Percentiles rank a stretch among this genome's conserved stretches.
Conservation (phyloP, 2,888 invertebrate genomes). For the Lasius platythorax region DNA sequence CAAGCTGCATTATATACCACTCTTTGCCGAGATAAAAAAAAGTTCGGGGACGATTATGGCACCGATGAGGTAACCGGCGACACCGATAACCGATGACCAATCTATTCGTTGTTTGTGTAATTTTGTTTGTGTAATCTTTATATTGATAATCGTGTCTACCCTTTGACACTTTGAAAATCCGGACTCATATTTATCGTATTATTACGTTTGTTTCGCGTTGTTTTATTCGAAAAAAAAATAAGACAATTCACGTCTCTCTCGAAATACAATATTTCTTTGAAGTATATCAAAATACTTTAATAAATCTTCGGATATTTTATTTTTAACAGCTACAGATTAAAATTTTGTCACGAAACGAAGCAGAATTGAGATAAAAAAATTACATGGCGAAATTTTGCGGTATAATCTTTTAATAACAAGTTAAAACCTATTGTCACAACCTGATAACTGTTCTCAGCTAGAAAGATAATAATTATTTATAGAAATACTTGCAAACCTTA, state of each 20-base stretch:
- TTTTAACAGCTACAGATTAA: background rate
- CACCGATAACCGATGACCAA: conserved; percentile 28
- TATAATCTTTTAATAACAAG: background rate
- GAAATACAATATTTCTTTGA: background rate
- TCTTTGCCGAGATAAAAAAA: conserved; percentile 29
- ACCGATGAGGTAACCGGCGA: conserved; percentile 24
- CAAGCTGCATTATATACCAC: conserved; percentile 59
- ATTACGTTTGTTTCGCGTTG: background rate
- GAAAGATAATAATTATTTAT: background rate
- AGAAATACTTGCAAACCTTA: background rate
- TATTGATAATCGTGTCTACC: conserved; percentile 42
- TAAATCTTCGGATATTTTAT: background rate
- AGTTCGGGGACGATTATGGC: background rate
- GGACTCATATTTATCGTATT: conserved; percentile 3
- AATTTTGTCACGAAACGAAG: background rate
- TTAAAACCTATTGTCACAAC: background rate
- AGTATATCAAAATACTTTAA: background rate
- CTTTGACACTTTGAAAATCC: conserved; percentile 62
- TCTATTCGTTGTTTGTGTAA: conserved; percentile 33
- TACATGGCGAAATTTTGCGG: background rate
- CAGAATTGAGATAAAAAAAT: background rate
- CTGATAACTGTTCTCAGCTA: background rate
- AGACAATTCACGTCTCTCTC: background rate
- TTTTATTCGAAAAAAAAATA: background rate
- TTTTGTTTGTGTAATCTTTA: background rate